Evolutionary conservation across 2,888 invertebrate species (phyloP).

Genomic region (Lepidochitona cinerea): DNA sequence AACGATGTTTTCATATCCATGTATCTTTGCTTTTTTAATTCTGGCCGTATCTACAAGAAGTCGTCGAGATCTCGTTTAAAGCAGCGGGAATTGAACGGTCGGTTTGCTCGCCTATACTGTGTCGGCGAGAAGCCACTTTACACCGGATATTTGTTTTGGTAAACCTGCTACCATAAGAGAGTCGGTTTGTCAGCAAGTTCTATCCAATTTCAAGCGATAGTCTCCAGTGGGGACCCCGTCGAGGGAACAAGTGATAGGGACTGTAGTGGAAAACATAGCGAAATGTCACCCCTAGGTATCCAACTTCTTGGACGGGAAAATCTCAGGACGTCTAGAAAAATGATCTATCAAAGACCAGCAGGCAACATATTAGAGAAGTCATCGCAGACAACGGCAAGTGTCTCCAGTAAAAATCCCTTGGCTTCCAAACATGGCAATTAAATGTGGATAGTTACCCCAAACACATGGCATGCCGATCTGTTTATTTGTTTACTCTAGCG

Average conservation of each 20-base stretch:
- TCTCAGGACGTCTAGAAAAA: neutral
- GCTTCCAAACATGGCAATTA: too few species aligned
- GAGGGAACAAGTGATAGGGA: neutral
- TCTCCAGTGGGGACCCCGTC: neutral
- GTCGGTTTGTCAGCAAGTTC: neutral
- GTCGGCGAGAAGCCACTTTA: neutral
- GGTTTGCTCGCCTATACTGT: neutral
- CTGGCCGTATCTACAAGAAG: neutral
- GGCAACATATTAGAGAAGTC: neutral
- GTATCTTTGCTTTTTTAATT: constrained; percentile 1
- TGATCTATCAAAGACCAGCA: neutral
- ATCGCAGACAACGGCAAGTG: too few species aligned
- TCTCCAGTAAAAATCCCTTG: too few species aligned
- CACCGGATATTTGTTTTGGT: neutral
- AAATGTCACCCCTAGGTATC: neutral
- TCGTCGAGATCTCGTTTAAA: neutral
- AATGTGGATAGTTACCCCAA: neutral
- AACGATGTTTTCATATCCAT: neutral
- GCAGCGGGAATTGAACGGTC: neutral
- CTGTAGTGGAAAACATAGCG: neutral
- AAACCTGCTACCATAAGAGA: neutral
- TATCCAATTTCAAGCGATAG: neutral
- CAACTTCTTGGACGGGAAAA: neutral
- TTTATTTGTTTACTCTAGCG: neutral
- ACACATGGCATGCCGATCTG: neutral